Evolutionary conservation across 1,140 invertebrate genomes (phyloP).

Genomic region (Sogatella furcifera): DNA sequence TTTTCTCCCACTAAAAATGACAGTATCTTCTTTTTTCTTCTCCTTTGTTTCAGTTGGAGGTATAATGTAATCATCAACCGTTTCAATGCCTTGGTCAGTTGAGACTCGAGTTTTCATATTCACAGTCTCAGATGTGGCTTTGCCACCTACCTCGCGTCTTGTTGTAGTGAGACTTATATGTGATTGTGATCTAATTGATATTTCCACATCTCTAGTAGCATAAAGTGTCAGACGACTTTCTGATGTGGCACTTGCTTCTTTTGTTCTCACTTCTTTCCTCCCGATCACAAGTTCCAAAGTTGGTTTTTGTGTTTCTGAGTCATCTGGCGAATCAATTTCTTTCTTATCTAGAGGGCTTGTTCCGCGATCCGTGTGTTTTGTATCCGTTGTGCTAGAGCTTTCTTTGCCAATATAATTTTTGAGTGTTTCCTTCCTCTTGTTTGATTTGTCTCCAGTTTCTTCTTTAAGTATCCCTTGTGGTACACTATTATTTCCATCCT

Average conservation of each 20-base stretch:
- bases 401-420: constrained; percentile 5
- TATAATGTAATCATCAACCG: constrained; percentile 29
- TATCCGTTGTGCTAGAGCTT: not conserved
- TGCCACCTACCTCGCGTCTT: constrained; percentile 29
- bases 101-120: constrained; percentile 33
- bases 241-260: constrained; percentile 36
- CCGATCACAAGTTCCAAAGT: constrained; percentile 39
- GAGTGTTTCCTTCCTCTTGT: constrained; percentile 2
- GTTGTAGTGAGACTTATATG: constrained; percentile 38
- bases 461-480: constrained; percentile 1
- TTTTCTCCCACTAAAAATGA: constrained; percentile 39
- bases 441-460: not conserved
- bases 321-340: constrained; percentile 18
- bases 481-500: constrained; percentile 11
- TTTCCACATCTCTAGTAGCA: constrained; percentile 37
- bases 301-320: constrained; percentile 20
- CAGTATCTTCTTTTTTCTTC: constrained; percentile 36
- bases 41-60: constrained; percentile 26
- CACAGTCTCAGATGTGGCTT: constrained; percentile 34
- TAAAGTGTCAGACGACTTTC: constrained; percentile 39
- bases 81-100: constrained; percentile 23
- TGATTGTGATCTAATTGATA: constrained; percentile 39
- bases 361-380: constrained; percentile 25
- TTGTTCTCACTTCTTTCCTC: constrained; percentile 37
- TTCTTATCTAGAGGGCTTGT: constrained; percentile 35